Percentiles rank a stretch among this genome's conserved stretches.
These are phyloP conservation scores for Cheilosia variabilis DNA, from an alignment of 2,888 invertebrate species.

Conservation along the genomic window DNA sequence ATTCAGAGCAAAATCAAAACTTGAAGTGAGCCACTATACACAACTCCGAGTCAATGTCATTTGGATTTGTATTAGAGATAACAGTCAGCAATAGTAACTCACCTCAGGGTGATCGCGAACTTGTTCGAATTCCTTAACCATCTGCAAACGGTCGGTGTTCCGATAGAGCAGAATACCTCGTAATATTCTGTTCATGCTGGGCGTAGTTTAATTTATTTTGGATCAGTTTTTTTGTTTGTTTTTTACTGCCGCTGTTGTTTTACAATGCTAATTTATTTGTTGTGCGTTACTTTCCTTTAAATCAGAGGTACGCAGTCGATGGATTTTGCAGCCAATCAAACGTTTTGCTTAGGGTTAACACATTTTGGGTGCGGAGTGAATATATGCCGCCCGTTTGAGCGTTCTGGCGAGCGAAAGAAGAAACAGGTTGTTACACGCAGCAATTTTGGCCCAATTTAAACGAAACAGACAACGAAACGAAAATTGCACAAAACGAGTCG, in stretches of 20 bases:
- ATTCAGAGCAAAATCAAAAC: constrained; percentile 1
- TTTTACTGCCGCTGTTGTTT: constrained; percentile 9
- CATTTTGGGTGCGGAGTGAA: constrained; percentile 14
- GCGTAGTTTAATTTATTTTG: constrained; percentile 2
- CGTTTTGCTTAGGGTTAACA: constrained; percentile 15
- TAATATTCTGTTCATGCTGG: constrained; percentile 92
- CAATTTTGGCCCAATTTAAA: constrained; percentile 55
- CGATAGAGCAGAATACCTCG: constrained; percentile 96
- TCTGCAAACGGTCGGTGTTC: constrained; percentile 90
- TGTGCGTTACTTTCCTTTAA: constrained; percentile 45
- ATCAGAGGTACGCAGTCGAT: constrained; percentile 9
- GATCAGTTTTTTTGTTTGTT: constrained; percentile 7
- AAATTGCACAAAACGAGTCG: constrained; percentile 23
- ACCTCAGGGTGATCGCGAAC: constrained; percentile 92
- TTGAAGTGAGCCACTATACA: too few relatives aligned
- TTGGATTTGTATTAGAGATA: not conserved
- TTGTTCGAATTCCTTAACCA: constrained; percentile 96
- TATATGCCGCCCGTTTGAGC: not conserved
- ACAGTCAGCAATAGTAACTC: constrained; percentile 4
- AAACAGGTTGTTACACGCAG: constrained; percentile 54
- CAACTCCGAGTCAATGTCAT: too few relatives aligned
- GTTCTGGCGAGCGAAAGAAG: not conserved
- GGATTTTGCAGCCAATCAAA: not conserved
- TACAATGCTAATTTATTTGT: constrained; percentile 47
- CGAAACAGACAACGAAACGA: constrained; percentile 3